Percentiles rank a stretch among this genome's conserved stretches.
These are phyloP conservation scores for Lycocorax pyrrhopterus DNA, from an alignment of 2,113 vertebrate species.

Conservation along the genomic window DNA sequence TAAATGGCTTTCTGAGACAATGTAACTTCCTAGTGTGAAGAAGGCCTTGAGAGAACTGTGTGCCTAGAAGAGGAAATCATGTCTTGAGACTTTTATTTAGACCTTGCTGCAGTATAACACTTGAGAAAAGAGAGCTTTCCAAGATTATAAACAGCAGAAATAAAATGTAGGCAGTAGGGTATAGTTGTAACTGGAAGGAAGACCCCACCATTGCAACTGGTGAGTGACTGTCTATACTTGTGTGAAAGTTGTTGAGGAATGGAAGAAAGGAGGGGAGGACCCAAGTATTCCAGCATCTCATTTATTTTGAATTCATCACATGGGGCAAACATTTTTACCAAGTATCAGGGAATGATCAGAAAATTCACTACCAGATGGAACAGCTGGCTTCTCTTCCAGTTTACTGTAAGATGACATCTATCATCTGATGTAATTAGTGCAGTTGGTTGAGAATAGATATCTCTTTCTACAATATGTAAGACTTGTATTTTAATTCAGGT, in stretches of 20 bases:
- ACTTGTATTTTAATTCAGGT: not conserved
- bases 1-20: not conserved
- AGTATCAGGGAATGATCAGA: not conserved
- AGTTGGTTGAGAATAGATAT: not conserved
- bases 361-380: not conserved
- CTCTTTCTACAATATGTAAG: not conserved
- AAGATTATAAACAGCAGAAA: not conserved
- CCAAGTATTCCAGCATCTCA: not conserved
- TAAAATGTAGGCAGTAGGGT: not conserved
- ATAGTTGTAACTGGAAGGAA: not conserved
- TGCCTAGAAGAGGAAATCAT: not conserved
- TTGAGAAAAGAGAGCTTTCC: not conserved
- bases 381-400: not conserved
- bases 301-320: not conserved
- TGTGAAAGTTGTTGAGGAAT: not conserved
- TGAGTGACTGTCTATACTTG: not conserved
- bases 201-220: not conserved
- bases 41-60: not conserved
- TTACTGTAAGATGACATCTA: not conserved
- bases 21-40: not conserved
- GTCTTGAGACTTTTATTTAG: not conserved
- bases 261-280: not conserved
- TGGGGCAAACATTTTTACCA: not conserved
- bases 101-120: not conserved
- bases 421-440: not conserved